A percentile compares a stretch with the other conserved stretches of the same genome.
These are phyloP conservation scores for Elephas maximus DNA, from an alignment of 2,113 vertebrate genomes.

Conservation along the genomic window DNA sequence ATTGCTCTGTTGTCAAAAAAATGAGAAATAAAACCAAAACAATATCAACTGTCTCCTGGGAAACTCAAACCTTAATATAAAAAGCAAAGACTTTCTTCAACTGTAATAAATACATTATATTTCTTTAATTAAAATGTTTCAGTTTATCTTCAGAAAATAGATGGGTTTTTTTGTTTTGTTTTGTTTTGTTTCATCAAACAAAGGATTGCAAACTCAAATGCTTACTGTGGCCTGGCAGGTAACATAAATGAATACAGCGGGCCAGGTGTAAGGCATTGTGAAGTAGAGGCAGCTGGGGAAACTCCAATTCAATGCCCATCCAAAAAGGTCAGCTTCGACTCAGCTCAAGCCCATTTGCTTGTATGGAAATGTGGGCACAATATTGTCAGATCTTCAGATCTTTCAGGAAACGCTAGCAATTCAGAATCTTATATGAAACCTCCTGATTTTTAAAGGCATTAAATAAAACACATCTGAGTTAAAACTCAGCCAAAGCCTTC, in stretches of 20 bases:
- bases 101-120: conserved; percentile 43
- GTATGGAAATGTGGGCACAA: not conserved
- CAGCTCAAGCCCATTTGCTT: not conserved
- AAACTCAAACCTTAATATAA: not conserved
- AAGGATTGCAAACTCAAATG: not conserved
- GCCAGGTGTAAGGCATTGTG: not conserved
- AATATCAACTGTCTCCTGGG: conserved; percentile 55
- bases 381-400: conserved; percentile 45
- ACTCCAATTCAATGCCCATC: not conserved
- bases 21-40: conserved; percentile 72
- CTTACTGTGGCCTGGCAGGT: not conserved
- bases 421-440: conserved; percentile 46
- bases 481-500: not conserved
- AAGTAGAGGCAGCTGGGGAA: not conserved
- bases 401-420: conserved; percentile 60
- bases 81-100: conserved; percentile 10
- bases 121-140: conserved; percentile 17
- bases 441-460: conserved; percentile 35
- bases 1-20: conserved; percentile 82
- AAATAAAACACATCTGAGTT: conserved; percentile 59
- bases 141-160: conserved; percentile 27
- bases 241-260: not conserved
- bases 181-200: conserved; percentile 1
- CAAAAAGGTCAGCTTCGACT: not conserved
- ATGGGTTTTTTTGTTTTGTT: not conserved